phyloP scores from a whole-genome alignment of 92 coral and sea anemone species.

The Porites cylindrica region DNA sequence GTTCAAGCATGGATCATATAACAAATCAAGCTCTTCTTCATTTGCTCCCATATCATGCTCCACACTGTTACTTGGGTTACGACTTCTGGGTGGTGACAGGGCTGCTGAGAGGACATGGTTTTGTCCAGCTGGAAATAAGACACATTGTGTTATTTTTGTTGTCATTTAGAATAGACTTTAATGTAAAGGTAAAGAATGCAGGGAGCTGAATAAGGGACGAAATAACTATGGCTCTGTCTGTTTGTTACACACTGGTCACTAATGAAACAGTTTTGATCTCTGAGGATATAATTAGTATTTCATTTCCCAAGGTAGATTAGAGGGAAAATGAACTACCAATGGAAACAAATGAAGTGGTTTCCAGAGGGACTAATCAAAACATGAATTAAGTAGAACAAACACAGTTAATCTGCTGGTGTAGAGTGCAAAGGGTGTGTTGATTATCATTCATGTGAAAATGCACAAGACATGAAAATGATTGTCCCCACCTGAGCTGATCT shows the following conservation, averaged over 20 bases:
- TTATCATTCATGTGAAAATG: no score
- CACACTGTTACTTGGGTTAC: slow-evolving; percentile 66
- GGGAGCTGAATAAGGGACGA: neutral
- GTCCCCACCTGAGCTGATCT: slow-evolving; percentile 60
- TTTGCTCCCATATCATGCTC: slow-evolving; percentile 38
- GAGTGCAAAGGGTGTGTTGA: no score
- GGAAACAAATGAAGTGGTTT: no score
- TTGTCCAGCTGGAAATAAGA: slow-evolving; percentile 18
- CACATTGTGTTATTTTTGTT: neutral
- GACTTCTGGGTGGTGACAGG: slow-evolving; percentile 80
- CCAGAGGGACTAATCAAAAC: no score
- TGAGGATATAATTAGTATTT: no score
- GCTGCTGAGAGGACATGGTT: slow-evolving; percentile 43
- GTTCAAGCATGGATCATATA: slow-evolving; percentile 94
- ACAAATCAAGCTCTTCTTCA: slow-evolving; percentile 89
- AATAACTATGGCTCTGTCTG: neutral
- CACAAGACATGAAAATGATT: no score
- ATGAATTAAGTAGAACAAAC: no score
- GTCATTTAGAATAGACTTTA: neutral
- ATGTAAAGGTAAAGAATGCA: neutral
- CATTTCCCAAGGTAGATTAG: no score
- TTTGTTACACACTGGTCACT: no score
- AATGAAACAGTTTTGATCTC: no score
- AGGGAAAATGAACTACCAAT: no score
- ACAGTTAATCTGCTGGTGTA: no score